Base-by-base conservation (phyloP, 2,888 invertebrate genomes). In the Lamellibrachia columna region DNA sequence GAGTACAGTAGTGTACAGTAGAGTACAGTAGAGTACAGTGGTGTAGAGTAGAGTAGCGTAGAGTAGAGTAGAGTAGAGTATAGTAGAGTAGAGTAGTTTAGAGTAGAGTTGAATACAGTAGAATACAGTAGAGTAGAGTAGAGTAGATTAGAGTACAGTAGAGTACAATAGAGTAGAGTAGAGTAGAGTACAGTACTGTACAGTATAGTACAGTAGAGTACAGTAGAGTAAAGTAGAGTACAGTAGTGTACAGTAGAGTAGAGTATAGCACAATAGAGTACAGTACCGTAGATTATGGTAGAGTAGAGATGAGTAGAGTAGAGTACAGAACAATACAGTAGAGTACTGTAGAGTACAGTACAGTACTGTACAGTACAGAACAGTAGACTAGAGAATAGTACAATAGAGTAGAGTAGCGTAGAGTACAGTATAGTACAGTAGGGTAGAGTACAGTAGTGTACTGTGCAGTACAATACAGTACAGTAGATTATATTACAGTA, bases 81-180 rank as follows among this genome's bases (percentile, higher is more conserved):
- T n/a, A n/a, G n/a, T n/a, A n/a, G n/a, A n/a, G 93, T 90, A 93
- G 52, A 93, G 93, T 55, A 93, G 6, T 93, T 53, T 40, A 92
- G 8, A 93, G 92, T 92, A 93, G 11, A 93, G 92, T 53, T 90
- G 55, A 93, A 92, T 60, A 93, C 22, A 93, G 92, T 55, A 92
- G 6, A 92, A 92, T 55, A 93, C 9, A 93, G 93, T n/a, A 93
- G 9, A 90, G 90, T 28, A 93, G 52, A 93, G 93, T 92, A 92
- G 53, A 93, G 92, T 55, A 92, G 6, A 93, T 92, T 92, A 93
- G 52, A 93, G 75, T 53, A 93, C 28, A 90, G 90, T 9, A 90
- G 15, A 92, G 53, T 28, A 53, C 58, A 93, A n/a, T 40, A 92
- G 53, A 91, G 91, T 90, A 90, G 52, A 93, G 58, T 53, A 90